Evolutionary conservation across 2,888 invertebrate genomes (phyloP).

Genomic region (Trachelus iudaicus): DNA sequence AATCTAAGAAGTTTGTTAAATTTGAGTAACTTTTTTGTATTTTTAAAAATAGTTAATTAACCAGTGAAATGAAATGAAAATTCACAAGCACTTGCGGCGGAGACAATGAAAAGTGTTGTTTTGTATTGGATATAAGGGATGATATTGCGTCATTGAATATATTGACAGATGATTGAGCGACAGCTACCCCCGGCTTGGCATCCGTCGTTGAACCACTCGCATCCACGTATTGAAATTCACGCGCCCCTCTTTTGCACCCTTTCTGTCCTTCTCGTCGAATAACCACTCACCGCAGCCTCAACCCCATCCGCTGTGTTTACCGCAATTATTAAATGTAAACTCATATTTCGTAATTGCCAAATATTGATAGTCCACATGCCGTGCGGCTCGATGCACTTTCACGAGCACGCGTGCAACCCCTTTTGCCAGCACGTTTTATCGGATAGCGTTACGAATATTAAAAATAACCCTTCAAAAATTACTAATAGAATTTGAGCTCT

Average conservation of each 20-base stretch:
- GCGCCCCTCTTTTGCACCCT: constrained; percentile 7
- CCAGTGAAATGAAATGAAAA: background rate
- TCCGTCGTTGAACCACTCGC: constrained; percentile 24
- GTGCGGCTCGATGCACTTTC: constrained; percentile 36
- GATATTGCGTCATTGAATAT: constrained; percentile 11
- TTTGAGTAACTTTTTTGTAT: background rate
- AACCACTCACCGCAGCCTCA: constrained; percentile 47
- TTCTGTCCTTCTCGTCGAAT: constrained; percentile 36
- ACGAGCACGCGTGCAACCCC: background rate
- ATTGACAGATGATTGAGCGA: constrained; percentile 21
- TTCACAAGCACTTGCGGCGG: background rate
- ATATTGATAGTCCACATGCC: constrained; percentile 56
- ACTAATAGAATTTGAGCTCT: background rate
- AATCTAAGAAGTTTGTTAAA: background rate
- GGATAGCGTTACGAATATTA: background rate
- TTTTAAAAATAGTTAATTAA: background rate
- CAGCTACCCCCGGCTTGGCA: background rate
- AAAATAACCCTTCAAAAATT: background rate
- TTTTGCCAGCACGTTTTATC: constrained; percentile 38
- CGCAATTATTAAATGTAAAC: constrained; percentile 65
- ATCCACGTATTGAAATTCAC: background rate
- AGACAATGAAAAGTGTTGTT: background rate
- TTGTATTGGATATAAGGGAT: background rate
- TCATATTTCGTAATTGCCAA: constrained; percentile 65
- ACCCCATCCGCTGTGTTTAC: constrained; percentile 56